Evolutionary conservation across 1,140 invertebrate genomes (phyloP).

Genomic region (Nephila pilipes): DNA sequence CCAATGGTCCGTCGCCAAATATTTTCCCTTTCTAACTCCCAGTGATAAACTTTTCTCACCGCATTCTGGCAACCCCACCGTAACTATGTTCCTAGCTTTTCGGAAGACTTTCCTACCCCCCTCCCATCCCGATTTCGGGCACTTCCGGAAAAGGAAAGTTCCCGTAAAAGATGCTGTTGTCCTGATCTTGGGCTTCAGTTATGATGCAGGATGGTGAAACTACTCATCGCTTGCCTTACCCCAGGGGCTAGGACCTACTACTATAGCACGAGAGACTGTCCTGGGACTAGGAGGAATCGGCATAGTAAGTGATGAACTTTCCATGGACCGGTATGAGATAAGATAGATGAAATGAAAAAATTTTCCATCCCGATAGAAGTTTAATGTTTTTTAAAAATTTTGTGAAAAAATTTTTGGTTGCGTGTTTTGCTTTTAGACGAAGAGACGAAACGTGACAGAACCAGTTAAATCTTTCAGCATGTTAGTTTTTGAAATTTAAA

Average conservation of each 20-base stretch:
- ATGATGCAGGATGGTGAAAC: slow-evolving; percentile 35
- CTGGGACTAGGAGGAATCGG: background rate
- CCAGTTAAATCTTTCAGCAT: too few species aligned
- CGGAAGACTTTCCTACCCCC: background rate
- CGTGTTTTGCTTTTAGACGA: too few species aligned
- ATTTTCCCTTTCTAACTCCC: background rate
- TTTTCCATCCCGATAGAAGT: too few species aligned
- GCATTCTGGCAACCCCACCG: slow-evolving; percentile 7
- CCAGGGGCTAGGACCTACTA: slow-evolving; percentile 45
- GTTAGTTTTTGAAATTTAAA: too few species aligned
- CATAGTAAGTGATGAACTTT: slow-evolving; percentile 40
- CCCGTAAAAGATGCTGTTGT: slow-evolving; percentile 7
- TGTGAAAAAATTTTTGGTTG: too few species aligned
- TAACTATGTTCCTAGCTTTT: background rate
- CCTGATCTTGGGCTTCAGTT: background rate
- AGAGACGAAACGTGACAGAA: too few species aligned
- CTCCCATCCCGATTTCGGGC: background rate
- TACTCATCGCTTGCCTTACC: slow-evolving; percentile 47
- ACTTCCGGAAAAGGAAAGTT: slow-evolving; percentile 32
- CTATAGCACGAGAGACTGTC: background rate
- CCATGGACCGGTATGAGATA: background rate
- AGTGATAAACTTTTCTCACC: background rate
- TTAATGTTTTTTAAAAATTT: too few species aligned
- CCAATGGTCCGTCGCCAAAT: background rate
- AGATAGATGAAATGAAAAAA: background rate